These are phyloP conservation scores for Eciton burchellii DNA, from an alignment of 1,140 invertebrate species.

Conservation along the genomic window DNA sequence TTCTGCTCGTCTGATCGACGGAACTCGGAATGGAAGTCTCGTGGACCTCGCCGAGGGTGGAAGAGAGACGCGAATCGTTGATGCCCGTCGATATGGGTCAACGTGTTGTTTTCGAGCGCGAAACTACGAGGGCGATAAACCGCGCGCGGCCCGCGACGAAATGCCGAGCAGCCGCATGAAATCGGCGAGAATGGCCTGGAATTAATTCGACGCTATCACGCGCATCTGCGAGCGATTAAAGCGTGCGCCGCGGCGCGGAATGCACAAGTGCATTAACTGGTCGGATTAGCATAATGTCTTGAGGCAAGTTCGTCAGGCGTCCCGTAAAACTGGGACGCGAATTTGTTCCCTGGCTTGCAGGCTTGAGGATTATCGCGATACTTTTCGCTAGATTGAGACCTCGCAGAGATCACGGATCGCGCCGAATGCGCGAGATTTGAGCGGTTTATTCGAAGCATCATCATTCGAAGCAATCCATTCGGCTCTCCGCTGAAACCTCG, in stretches of 20 bases:
- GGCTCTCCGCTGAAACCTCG: background rate
- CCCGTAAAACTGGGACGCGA: background rate
- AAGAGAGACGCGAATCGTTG: background rate
- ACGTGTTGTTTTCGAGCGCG: slow-evolving; percentile 24
- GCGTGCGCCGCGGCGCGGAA: background rate
- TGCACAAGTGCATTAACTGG: background rate
- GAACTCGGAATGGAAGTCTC: background rate
- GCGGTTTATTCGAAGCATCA: background rate
- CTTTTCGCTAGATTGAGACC: too few relatives aligned
- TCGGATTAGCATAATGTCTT: background rate
- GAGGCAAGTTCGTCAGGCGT: background rate
- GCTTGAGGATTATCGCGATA: too few relatives aligned
- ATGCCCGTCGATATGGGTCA: background rate
- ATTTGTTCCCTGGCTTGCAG: background rate
- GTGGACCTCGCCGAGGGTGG: background rate
- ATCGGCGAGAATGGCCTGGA: background rate
- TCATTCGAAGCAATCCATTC: background rate
- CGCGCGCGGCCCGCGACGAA: background rate
- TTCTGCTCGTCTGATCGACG: slow-evolving; percentile 12
- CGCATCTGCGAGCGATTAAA: slow-evolving; percentile 4
- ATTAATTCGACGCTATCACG: slow-evolving; percentile 8
- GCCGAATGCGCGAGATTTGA: background rate
- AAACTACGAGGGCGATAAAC: background rate
- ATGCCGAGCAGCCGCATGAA: slow-evolving; percentile 13
- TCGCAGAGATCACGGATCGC: too few relatives aligned